Conservation (phyloP, 1,140 invertebrate species). For the Zaprionus ornatus region DNA sequence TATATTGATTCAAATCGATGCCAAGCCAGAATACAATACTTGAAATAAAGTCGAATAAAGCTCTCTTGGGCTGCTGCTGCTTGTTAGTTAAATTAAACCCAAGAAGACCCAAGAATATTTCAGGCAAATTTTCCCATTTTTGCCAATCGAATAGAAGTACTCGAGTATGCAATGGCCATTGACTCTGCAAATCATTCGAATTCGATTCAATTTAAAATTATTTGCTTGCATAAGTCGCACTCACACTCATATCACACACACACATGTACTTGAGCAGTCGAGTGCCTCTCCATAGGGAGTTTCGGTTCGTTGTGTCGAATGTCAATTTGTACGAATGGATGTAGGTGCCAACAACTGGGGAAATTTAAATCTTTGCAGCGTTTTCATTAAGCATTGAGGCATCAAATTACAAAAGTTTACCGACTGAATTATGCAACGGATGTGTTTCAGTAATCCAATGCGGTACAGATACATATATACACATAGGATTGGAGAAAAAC, state of each 20-base stretch:
- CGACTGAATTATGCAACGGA: constrained; percentile 52
- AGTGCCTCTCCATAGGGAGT: constrained; percentile 12
- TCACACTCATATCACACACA: constrained; percentile 15
- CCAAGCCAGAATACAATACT: neutral
- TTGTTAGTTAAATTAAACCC: constrained; percentile 10
- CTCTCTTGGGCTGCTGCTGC: neutral
- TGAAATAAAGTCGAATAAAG: constrained; percentile 5
- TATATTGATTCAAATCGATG: constrained; percentile 5
- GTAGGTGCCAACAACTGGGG: constrained; percentile 40
- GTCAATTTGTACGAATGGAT: constrained; percentile 21
- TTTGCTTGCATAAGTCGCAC: constrained; percentile 53
- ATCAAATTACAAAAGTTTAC: constrained; percentile 61
- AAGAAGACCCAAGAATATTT: neutral
- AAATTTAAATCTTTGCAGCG: constrained; percentile 58
- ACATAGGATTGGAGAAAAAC: constrained; percentile 33
- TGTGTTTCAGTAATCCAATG: constrained; percentile 31
- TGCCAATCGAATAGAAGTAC: constrained; percentile 5
- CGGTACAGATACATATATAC: constrained; percentile 46
- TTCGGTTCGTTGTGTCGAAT: constrained; percentile 23
- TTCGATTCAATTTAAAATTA: constrained; percentile 70
- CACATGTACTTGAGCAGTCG: constrained; percentile 1
- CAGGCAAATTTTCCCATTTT: constrained; percentile 9
- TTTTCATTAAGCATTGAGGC: constrained; percentile 69
- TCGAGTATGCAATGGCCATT: constrained; percentile 12
- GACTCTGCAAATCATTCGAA: constrained; percentile 47